phyloP scores from a whole-genome alignment of 2,888 invertebrate species.

The Brenthis daphne region DNA sequence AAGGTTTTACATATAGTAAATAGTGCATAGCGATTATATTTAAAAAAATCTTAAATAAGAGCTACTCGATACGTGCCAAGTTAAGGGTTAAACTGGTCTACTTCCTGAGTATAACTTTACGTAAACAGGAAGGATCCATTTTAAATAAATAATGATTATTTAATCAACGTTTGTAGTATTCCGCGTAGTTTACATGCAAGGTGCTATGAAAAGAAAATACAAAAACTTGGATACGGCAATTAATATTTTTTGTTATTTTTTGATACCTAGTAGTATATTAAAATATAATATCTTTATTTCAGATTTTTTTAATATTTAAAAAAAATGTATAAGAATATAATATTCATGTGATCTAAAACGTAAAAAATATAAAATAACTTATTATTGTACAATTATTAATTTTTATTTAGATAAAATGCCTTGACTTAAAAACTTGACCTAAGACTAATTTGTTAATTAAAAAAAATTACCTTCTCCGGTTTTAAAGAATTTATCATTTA shows the following conservation, averaged over 20 bases:
- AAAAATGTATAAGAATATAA: no score
- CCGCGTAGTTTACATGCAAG: constrained; percentile 44
- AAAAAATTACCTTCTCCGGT: constrained; percentile 39
- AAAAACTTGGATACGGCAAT: constrained; percentile 34
- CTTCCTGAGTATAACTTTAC: neutral
- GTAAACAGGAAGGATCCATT: constrained; percentile 35
- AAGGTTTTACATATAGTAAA: no score
- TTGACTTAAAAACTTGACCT: neutral
- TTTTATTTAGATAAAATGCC: no score
- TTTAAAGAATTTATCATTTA: constrained; percentile 21
- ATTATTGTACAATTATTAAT: no score
- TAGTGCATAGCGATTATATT: no score
- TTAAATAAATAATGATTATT: constrained; percentile 40
- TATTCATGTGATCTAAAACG: no score
- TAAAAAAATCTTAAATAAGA: no score
- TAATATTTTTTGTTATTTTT: neutral
- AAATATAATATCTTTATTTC: no score
- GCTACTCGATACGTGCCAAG: no score
- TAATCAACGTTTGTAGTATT: constrained; percentile 39
- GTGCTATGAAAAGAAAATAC: constrained; percentile 21
- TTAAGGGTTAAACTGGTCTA: neutral
- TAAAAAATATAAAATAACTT: no score
- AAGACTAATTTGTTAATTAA: neutral
- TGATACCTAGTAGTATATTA: neutral
- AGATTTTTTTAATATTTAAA: no score